Evolutionary conservation across 2,113 vertebrate species (phyloP).

Genomic region (Acanthisitta chloris): DNA sequence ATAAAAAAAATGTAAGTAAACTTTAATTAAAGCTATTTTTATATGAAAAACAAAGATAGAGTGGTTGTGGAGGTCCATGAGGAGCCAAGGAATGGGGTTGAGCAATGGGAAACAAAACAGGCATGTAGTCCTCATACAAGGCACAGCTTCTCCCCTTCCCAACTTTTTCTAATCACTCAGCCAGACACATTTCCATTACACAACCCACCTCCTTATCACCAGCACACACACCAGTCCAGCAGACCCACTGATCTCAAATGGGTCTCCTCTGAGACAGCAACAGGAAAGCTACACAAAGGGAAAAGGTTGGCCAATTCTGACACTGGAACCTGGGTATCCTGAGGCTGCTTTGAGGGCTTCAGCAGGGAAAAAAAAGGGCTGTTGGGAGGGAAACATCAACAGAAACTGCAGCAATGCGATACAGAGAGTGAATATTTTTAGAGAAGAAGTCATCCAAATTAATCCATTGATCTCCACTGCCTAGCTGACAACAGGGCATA

Average conservation of each 20-base stretch:
- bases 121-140: background rate
- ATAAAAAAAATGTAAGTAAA: background rate
- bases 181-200: slow-evolving; percentile 5
- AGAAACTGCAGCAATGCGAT: background rate
- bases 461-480: background rate
- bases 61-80: background rate
- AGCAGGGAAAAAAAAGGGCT: background rate
- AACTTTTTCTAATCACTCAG: background rate
- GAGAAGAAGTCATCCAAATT: background rate
- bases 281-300: slow-evolving; percentile 10
- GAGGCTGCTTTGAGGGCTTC: background rate
- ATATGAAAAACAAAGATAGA: background rate
- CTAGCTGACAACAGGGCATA: background rate
- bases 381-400: background rate
- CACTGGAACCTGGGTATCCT: background rate
- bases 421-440: background rate
- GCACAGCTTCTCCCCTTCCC: background rate
- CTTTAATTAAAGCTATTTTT: background rate
- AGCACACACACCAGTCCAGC: background rate
- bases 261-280: background rate
- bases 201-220: slow-evolving; percentile 1
- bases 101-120: background rate
- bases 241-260: background rate
- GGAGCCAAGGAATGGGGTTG: background rate
- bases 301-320: background rate